Evolutionary conservation across 2,113 vertebrate species (phyloP).

Genomic region (Brienomyrus longianalis): DNA sequence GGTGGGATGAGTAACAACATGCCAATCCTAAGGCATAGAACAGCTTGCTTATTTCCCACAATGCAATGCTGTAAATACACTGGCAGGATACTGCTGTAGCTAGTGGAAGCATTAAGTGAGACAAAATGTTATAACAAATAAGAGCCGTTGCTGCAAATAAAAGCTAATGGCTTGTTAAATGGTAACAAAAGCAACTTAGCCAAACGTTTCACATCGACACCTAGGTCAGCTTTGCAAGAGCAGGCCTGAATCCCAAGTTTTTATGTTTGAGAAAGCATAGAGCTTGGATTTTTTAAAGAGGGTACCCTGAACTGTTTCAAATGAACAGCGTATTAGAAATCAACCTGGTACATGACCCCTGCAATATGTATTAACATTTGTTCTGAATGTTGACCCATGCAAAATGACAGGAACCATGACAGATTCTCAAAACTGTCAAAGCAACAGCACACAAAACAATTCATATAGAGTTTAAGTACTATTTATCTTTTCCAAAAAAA

Average conservation of each 20-base stretch:
- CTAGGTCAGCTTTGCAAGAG: background rate
- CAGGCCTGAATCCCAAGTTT: background rate
- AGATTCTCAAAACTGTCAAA: constrained; percentile 11
- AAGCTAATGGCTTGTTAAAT: constrained; percentile 9
- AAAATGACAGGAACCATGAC: constrained; percentile 2
- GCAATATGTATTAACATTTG: background rate
- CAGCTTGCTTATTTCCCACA: background rate
- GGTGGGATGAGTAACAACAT: background rate
- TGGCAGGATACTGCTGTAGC: background rate
- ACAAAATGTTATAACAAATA: background rate
- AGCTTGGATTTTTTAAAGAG: constrained; percentile 33
- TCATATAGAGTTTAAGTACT: constrained; percentile 9
- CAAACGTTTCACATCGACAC: background rate
- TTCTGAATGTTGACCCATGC: background rate
- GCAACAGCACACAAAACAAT: constrained; percentile 9
- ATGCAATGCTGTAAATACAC: constrained; percentile 7
- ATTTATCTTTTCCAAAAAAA: constrained; percentile 4
- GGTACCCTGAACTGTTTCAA: background rate
- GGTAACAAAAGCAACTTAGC: background rate
- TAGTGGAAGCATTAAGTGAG: constrained; percentile 2
- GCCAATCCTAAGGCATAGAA: no score
- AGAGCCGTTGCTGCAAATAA: background rate
- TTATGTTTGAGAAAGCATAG: constrained; percentile 26
- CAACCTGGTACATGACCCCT: background rate
- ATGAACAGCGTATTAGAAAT: background rate